Conservation (phyloP, 2,888 invertebrate genomes). For the Eristalis arbustorum region DNA sequence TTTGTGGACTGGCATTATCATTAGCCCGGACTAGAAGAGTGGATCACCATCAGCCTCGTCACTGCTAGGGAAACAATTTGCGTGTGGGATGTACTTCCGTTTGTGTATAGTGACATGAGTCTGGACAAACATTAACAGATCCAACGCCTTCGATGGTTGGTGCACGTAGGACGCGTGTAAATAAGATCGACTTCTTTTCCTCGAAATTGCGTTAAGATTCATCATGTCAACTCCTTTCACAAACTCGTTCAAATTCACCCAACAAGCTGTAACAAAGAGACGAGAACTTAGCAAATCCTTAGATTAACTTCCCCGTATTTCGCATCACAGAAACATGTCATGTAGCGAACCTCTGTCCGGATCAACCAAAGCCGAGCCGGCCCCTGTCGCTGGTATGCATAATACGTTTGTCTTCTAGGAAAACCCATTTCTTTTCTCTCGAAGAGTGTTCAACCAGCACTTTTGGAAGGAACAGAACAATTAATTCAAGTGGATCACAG, state of each 20-base stretch:
- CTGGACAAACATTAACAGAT: no score
- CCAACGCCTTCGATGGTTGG: no score
- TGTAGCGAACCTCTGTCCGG: neutral
- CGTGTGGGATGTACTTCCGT: no score
- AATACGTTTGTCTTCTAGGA: neutral
- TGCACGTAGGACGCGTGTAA: no score
- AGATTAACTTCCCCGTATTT: neutral
- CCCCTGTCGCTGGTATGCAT: neutral
- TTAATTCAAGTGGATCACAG: neutral
- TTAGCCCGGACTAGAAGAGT: no score
- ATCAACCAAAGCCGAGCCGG: neutral
- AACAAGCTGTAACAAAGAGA: no score
- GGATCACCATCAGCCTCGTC: no score
- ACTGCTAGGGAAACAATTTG: no score
- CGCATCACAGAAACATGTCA: neutral
- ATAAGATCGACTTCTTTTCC: neutral
- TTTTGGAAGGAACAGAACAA: neutral
- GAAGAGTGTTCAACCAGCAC: neutral
- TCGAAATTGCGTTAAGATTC: neutral
- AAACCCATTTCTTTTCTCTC: neutral
- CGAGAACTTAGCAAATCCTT: neutral
- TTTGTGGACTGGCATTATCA: no score
- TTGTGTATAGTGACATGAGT: no score
- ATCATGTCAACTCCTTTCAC: neutral
- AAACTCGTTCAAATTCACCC: neutral